These are phyloP conservation scores for Pomatorhinus ruficollis DNA, from an alignment of 2,113 vertebrate species.

Conservation along the genomic window DNA sequence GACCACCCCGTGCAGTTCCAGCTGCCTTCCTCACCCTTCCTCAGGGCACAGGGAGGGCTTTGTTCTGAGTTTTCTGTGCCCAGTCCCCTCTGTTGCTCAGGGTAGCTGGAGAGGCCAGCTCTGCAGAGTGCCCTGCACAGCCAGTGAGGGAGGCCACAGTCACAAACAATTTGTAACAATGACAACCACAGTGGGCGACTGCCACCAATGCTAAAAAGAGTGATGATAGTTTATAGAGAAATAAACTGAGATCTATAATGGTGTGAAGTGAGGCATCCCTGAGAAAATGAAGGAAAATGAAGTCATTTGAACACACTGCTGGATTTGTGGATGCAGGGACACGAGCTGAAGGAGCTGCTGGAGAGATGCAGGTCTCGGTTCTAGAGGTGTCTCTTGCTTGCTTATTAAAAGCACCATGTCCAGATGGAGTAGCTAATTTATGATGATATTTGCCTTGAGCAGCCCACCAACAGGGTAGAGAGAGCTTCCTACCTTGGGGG, in stretches of 20 bases:
- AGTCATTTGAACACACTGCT: neutral
- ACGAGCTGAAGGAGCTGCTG: rapidly evolving
- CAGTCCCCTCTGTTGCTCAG: neutral
- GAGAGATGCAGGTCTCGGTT: neutral
- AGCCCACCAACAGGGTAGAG: neutral
- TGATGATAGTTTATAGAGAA: neutral
- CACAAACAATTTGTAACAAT: neutral
- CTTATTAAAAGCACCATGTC: neutral
- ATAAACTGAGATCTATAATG: neutral
- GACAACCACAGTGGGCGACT: neutral
- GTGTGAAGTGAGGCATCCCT: neutral
- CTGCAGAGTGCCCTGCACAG: neutral
- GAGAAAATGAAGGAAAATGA: neutral
- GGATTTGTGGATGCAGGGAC: neutral
- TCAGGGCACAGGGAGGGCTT: neutral
- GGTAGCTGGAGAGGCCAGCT: neutral
- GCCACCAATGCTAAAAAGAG: neutral
- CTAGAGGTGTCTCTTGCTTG: rapidly evolving
- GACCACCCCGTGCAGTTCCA: neutral
- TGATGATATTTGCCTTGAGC: neutral
- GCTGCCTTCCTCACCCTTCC: neutral
- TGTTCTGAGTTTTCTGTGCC: neutral
- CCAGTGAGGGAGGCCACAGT: neutral
- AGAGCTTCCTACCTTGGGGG: rapidly evolving
- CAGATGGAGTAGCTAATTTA: neutral